Conservation (phyloP, 2,113 vertebrate species). For the Channa maculata region DNA sequence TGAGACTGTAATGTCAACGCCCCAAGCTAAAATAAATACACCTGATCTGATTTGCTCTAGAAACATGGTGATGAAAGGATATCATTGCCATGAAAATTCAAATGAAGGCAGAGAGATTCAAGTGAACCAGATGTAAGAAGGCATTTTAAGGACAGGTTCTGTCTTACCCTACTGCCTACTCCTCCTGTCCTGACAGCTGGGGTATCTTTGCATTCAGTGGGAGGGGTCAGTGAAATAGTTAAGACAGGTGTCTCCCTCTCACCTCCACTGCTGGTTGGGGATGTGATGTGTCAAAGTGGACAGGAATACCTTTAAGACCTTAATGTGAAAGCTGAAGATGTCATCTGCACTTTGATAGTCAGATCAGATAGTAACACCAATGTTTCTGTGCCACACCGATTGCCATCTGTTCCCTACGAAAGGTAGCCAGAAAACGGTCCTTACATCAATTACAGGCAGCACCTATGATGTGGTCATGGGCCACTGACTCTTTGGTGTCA, state of each 20-base stretch:
- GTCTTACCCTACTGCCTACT: slow-evolving; percentile 38
- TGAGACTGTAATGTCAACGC: slow-evolving; percentile 15
- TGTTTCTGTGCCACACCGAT: slow-evolving; percentile 42
- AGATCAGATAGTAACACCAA: slow-evolving; percentile 36
- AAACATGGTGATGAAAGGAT: slow-evolving; percentile 22
- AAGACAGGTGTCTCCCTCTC: slow-evolving; percentile 67
- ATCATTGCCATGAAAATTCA: slow-evolving; percentile 33
- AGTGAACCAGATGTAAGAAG: slow-evolving; percentile 47
- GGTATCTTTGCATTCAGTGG: slow-evolving; percentile 34
- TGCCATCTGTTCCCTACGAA: slow-evolving; percentile 33
- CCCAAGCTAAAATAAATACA: slow-evolving; percentile 7
- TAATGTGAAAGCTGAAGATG: slow-evolving; percentile 51
- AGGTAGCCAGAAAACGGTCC: slow-evolving; percentile 48
- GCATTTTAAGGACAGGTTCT: slow-evolving; percentile 40
- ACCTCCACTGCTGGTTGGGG: slow-evolving; percentile 14
- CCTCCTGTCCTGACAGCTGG: slow-evolving; percentile 36
- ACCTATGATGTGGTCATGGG: slow-evolving; percentile 57
- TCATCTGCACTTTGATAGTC: slow-evolving; percentile 40
- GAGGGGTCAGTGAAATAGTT: slow-evolving; percentile 64
- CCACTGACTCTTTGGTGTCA: slow-evolving; percentile 15
- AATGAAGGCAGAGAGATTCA: slow-evolving; percentile 37
- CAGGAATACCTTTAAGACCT: slow-evolving; percentile 30
- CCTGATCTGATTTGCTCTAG: slow-evolving; percentile 8
- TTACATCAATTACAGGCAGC: slow-evolving; percentile 74
- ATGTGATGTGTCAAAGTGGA: slow-evolving; percentile 50